Evolutionary conservation across 1,140 invertebrate species (phyloP).

Genomic region (Rhopalosiphum padi): DNA sequence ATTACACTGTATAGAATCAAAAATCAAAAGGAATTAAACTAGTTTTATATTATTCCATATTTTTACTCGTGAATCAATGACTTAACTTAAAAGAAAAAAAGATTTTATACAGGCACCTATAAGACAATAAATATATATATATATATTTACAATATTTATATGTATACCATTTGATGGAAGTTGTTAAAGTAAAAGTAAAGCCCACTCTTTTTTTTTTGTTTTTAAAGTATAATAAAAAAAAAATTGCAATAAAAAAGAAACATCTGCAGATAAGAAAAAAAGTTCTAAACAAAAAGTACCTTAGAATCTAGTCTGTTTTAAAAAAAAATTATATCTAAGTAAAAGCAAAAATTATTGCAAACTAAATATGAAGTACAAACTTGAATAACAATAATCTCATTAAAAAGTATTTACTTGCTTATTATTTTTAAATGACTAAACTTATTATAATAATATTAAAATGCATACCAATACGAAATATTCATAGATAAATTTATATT

Average conservation of each 20-base stretch:
- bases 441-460: neutral
- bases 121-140: too few species aligned
- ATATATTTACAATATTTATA: neutral
- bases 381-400: neutral
- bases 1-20: neutral
- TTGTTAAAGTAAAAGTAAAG: neutral
- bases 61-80: neutral
- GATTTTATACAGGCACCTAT: neutral
- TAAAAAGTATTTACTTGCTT: neutral
- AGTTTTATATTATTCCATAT: neutral
- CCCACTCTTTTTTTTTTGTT: neutral
- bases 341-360: neutral
- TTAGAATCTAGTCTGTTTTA: neutral
- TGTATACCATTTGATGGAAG: neutral
- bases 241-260: neutral
- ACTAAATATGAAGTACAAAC: neutral
- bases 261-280: neutral
- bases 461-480: too few species aligned
- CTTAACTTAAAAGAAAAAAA: neutral
- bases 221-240: slow-evolving; percentile 5
- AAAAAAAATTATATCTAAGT: neutral
- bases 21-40: neutral
- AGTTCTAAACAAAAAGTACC: slow-evolving; percentile 2
- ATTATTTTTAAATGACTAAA: neutral
- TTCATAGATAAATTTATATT: too few species aligned